Percentiles rank a stretch among this genome's conserved stretches.
Evolutionary conservation across 2,888 invertebrate species (phyloP).

Genomic region (Athrips mouffetella): DNA sequence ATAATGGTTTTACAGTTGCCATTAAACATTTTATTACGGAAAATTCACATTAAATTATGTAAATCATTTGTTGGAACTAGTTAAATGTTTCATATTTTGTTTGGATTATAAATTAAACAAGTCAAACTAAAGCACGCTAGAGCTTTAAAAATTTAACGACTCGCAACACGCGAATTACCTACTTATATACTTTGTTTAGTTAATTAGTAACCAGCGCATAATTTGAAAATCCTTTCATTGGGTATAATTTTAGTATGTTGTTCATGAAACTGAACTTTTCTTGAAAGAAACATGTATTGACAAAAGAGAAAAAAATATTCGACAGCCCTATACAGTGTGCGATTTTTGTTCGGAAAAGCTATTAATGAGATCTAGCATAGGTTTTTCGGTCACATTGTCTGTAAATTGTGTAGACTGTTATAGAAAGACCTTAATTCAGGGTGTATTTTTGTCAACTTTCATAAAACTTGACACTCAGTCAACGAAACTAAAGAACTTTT

Average conservation of each 20-base stretch:
- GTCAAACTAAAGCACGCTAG: background rate
- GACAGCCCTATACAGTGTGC: too few species aligned
- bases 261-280: too few species aligned
- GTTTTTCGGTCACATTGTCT: too few species aligned
- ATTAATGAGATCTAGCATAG: too few species aligned
- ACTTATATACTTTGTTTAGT: background rate
- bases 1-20: constrained; percentile 15
- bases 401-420: too few species aligned
- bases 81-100: constrained; percentile 7
- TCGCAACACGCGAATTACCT: background rate
- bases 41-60: constrained; percentile 9
- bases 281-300: too few species aligned
- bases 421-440: too few species aligned
- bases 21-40: constrained; percentile 8
- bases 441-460: too few species aligned
- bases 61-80: constrained; percentile 7
- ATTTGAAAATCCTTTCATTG: background rate
- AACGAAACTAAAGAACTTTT: too few species aligned
- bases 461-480: too few species aligned
- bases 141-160: background rate
- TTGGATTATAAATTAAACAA: constrained; percentile 1
- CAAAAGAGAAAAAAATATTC: too few species aligned
- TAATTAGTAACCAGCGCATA: background rate
- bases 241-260: background rate
- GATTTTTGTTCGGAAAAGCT: too few species aligned